phyloP scores from a whole-genome alignment of 2,888 invertebrate genomes.

The Caenorhabditis wallacei region DNA sequence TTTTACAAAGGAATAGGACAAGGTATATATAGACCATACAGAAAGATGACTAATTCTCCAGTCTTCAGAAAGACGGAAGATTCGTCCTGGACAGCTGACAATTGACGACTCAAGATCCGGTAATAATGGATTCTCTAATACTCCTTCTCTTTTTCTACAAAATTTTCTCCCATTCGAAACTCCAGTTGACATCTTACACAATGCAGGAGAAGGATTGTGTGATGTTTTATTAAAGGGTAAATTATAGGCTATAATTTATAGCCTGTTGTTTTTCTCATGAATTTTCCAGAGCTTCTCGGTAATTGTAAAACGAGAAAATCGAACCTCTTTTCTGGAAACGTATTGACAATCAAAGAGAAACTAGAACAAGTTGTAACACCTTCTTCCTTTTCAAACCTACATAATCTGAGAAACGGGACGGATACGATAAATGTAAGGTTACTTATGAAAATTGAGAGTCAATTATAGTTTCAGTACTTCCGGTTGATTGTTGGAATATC shows the following conservation, averaged over 20 bases:
- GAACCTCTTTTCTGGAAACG: neutral
- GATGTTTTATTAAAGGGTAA: neutral
- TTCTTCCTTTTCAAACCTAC: neutral
- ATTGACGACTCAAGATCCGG: neutral
- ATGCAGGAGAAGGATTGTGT: constrained; percentile 22
- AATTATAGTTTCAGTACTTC: neutral
- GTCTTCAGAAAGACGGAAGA: neutral
- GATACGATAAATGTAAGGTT: constrained; percentile 9
- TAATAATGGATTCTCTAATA: neutral
- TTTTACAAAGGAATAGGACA: neutral
- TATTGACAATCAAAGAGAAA: neutral
- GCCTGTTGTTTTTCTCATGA: neutral
- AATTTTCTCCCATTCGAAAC: constrained; percentile 1
- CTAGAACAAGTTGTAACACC: neutral
- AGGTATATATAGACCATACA: neutral
- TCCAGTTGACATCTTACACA: constrained; percentile 13
- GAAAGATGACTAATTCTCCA: neutral
- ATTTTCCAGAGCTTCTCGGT: neutral
- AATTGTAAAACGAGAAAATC: neutral
- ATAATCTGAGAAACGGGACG: constrained; percentile 11
- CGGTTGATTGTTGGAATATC: neutral
- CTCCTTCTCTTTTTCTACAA: neutral
- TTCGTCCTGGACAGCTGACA: neutral
- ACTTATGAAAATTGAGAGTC: neutral
- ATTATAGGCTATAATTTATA: neutral